A percentile compares a stretch with the other conserved stretches of the same genome.
Conservation (phyloP, 2,888 invertebrate species). For the Archaeoteleia sp. region DNA sequence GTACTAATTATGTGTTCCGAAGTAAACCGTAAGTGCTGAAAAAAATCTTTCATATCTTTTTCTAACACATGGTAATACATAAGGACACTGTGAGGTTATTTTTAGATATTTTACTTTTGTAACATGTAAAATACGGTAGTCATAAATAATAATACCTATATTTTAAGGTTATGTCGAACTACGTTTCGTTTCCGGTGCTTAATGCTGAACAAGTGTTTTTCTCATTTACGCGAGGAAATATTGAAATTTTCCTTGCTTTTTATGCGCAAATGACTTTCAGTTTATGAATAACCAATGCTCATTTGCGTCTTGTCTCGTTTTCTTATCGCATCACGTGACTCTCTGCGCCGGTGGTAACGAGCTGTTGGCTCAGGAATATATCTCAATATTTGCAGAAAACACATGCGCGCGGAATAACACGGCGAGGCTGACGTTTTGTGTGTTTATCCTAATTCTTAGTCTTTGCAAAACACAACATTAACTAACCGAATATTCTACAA, state of each 20-base stretch:
- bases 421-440: conserved; percentile 1
- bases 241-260: conserved; percentile 12
- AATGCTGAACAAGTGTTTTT: conserved; percentile 2
- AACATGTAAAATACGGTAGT: no score
- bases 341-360: background rate
- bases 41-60: no score
- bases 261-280: conserved; percentile 6
- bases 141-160: no score
- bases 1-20: no score
- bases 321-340: conserved; percentile 38
- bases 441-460: conserved; percentile 16
- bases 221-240: conserved; percentile 30
- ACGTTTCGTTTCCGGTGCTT: background rate
- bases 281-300: conserved; percentile 12
- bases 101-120: no score
- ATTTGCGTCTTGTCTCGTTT: conserved; percentile 29
- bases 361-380: conserved; percentile 1
- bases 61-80: no score
- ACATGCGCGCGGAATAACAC: conserved; percentile 1
- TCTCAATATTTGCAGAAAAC: conserved; percentile 16
- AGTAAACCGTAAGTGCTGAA: no score
- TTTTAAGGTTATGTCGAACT: no score
- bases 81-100: no score
- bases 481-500: background rate
- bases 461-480: background rate